Base-by-base conservation (phyloP, 2,113 vertebrate genomes). In the Falcunculus frontatus region DNA sequence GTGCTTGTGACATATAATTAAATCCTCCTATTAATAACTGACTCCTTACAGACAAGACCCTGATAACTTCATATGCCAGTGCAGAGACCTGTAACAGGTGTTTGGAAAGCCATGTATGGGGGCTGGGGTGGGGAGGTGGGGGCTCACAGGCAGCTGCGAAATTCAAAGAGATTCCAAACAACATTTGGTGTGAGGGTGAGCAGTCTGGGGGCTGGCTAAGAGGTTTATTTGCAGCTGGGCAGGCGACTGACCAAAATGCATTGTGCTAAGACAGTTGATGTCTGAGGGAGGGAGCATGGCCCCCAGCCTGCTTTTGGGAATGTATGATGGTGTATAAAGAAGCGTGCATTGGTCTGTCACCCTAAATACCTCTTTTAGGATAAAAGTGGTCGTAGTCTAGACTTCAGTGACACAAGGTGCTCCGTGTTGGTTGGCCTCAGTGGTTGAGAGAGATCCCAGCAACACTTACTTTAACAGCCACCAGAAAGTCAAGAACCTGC, bases 401-500 rank as follows among this genome's bases (percentile, higher is more conserved):
- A 55, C 10, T 83, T 73, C 0, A 1, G 18, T 56, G 65, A 30
- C 11, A 17, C 3, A 22, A 52, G 6, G 5, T 30, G 3, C 1
- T 69, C n/a, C 2, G 1, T 22, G 5, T 37, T 57, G 5, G 12
- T 17, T 84, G 25, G 16, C 9, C 15, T 46, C 10, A 50, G 52
- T 49, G 37, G 11, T 0, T 44, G 52, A 30, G 16, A 77, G 37
- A 57, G 3, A 7, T 46, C 13, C 3, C n/a, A 81, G 21, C 5
- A 77, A 14, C 9, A 29, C 57, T 80, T 46, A 50, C 4, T 79
- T 90, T 77, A 77, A 14, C 11, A 56, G 19, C 7, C 27, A 32
- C 5, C 9, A 49, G 20, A 87, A 78, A 63, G 42, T 11, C 11
- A 49, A 55, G 46, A 49, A 74, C 67, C 17, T 67, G 11, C 12